Percentiles rank a stretch among this genome's conserved stretches.
Conservation (phyloP, 2,888 invertebrate species). For the Mesorhabditis sp. region DNA sequence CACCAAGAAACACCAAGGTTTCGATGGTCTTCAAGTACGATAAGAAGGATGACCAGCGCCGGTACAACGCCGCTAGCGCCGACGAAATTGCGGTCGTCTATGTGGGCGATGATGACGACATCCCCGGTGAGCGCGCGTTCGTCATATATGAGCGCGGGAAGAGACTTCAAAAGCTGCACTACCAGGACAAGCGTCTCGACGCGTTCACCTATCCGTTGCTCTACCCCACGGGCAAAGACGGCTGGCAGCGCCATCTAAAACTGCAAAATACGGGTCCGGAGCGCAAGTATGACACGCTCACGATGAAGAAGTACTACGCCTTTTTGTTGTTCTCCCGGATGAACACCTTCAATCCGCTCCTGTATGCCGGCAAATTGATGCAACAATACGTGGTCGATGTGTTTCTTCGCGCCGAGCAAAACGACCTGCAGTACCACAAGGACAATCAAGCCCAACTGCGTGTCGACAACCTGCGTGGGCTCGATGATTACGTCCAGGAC, state of each 20-base stretch:
- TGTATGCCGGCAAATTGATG: conserved; percentile 11
- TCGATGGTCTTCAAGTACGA: background rate
- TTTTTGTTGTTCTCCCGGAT: background rate
- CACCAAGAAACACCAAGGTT: background rate
- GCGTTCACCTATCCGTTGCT: conserved; percentile 59
- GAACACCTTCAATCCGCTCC: conserved; percentile 45
- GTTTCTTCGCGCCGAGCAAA: conserved; percentile 58
- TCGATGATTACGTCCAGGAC: conserved; percentile 30
- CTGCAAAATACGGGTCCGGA: conserved; percentile 34
- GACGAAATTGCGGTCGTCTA: conserved; percentile 39
- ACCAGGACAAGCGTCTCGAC: conserved; percentile 57
- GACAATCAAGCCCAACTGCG: conserved; percentile 53
- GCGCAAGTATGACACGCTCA: conserved; percentile 33
- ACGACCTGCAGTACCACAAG: conserved; percentile 50
- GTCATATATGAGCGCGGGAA: conserved; percentile 44
- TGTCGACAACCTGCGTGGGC: conserved; percentile 39
- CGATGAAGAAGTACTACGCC: conserved; percentile 17
- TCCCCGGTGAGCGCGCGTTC: conserved; percentile 48
- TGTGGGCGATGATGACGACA: conserved; percentile 23
- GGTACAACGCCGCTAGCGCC: conserved; percentile 30
- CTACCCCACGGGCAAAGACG: conserved; percentile 42
- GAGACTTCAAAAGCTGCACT: conserved; percentile 45
- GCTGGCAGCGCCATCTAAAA: conserved; percentile 28
- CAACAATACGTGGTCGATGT: conserved; percentile 58
- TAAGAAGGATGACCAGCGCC: conserved; percentile 12